Evolutionary conservation across 2,888 invertebrate species (phyloP).

Genomic region (Lasioglossum zephyrum): DNA sequence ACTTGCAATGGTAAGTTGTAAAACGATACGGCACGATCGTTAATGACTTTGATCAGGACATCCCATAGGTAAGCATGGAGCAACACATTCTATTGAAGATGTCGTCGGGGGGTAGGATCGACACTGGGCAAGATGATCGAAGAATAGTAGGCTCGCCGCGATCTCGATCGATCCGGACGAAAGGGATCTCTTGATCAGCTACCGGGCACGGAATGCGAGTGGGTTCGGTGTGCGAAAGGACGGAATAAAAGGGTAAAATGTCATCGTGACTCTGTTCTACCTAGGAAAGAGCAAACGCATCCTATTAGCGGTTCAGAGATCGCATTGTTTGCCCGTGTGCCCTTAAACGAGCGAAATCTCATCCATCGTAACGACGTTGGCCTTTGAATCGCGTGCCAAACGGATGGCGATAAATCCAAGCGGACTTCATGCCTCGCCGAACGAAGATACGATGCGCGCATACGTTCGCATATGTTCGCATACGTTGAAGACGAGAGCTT

Average conservation of each 20-base stretch:
- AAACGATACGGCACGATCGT: neutral
- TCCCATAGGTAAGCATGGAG: neutral
- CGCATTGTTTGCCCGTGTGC: slow-evolving; percentile 74
- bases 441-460: slow-evolving; percentile 61
- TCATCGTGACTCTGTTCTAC: slow-evolving; percentile 60
- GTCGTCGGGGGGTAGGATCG: neutral
- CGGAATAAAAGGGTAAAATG: slow-evolving; percentile 64
- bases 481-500: neutral
- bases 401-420: slow-evolving; percentile 65
- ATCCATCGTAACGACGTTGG: slow-evolving; percentile 79
- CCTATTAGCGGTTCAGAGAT: slow-evolving; percentile 81
- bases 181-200: slow-evolving; percentile 61
- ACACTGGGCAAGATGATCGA: neutral
- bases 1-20: neutral
- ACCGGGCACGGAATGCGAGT: slow-evolving; percentile 76
- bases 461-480: slow-evolving; percentile 15
- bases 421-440: slow-evolving; percentile 27
- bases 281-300: slow-evolving; percentile 77
- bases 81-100: neutral
- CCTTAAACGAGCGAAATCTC: slow-evolving; percentile 74
- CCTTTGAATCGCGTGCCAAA: slow-evolving; percentile 77
- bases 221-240: slow-evolving; percentile 76
- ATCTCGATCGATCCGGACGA: slow-evolving; percentile 62
- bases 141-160: neutral
- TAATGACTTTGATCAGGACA: neutral